Evolutionary conservation across 2,113 vertebrate species (phyloP).

Genomic region (Crypturellus undulatus): DNA sequence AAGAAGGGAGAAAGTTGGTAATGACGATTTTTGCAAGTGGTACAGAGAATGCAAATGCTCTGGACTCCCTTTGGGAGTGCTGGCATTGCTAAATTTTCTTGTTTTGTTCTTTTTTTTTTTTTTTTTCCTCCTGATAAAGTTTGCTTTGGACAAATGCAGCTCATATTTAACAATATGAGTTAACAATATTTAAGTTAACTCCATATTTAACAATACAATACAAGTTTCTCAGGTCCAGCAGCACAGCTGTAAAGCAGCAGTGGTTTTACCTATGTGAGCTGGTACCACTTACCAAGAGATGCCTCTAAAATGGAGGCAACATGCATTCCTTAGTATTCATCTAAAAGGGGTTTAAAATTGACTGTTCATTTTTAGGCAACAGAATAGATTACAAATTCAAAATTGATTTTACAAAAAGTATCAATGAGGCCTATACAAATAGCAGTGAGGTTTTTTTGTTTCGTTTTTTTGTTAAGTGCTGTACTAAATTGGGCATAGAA

Average conservation of each 20-base stretch:
- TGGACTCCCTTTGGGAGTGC: neutral
- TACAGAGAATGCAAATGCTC: accelerated
- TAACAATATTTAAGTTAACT: too few relatives aligned
- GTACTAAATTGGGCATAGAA: neutral
- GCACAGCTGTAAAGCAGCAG: neutral
- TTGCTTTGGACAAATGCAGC: neutral
- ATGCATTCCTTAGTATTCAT: neutral
- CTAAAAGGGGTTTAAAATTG: neutral
- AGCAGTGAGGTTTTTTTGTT: neutral
- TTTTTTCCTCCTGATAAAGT: neutral
- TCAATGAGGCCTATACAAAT: neutral
- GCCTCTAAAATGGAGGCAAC: neutral
- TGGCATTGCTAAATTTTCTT: accelerated
- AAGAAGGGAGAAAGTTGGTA: neutral
- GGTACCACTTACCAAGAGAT: neutral
- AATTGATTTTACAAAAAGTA: slow-evolving; percentile 26
- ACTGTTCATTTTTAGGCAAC: neutral
- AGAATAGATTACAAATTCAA: neutral
- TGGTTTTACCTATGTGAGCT: neutral
- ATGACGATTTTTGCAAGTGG: neutral
- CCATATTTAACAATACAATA: too few relatives aligned
- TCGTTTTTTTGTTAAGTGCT: neutral
- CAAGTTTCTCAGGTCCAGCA: neutral
- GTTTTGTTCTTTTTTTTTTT: neutral
- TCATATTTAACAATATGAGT: neutral